Conservation (phyloP, 1,140 invertebrate species). For the Holcopasites calliopsidis region DNA sequence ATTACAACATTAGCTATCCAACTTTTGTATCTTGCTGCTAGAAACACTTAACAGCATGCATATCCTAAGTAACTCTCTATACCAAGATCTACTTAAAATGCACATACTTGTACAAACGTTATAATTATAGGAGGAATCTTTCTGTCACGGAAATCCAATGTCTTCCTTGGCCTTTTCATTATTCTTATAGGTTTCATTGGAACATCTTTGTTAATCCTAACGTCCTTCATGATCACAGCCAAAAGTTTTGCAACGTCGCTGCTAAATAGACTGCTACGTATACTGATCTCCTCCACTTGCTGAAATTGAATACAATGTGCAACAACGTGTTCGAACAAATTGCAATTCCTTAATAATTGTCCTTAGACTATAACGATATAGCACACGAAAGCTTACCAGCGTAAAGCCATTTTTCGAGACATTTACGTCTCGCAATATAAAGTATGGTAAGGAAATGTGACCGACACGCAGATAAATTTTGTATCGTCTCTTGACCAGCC, state of each 20-base stretch:
- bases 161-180: constrained; percentile 67
- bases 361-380: background rate
- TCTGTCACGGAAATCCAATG: constrained; percentile 85
- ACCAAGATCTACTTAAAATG: no score
- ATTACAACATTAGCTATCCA: background rate
- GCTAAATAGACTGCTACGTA: constrained; percentile 94
- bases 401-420: constrained; percentile 84
- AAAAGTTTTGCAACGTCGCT: constrained; percentile 93
- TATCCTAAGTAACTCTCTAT: no score
- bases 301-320: constrained; percentile 74
- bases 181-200: constrained; percentile 59
- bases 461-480: constrained; percentile 85
- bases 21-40: no score
- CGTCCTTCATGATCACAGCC: constrained; percentile 90
- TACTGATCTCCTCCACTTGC: constrained; percentile 92
- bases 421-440: constrained; percentile 84
- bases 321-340: constrained; percentile 1
- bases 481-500: constrained; percentile 84
- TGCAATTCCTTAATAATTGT: background rate
- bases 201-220: constrained; percentile 91
- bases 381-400: constrained; percentile 81
- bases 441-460: constrained; percentile 84
- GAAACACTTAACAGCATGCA: no score
- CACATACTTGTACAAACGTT: constrained; percentile 88
- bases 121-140: constrained; percentile 89